These are phyloP conservation scores for Rhopalosiphum maidis DNA, from an alignment of 1,140 invertebrate genomes.

Conservation along the genomic window DNA sequence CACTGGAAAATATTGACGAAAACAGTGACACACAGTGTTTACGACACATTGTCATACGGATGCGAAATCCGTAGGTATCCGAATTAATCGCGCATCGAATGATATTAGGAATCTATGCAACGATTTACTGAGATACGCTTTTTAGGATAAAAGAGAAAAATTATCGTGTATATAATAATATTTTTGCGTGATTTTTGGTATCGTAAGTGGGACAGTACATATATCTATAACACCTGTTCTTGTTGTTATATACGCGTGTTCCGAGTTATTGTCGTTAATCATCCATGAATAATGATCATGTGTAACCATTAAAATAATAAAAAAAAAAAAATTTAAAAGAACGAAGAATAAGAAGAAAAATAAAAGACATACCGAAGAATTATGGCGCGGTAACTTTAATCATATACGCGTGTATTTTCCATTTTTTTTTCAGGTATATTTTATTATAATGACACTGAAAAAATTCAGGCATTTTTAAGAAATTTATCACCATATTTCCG, in stretches of 20 bases:
- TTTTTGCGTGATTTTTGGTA: not conserved
- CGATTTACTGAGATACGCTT: not conserved
- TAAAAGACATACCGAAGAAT: not conserved
- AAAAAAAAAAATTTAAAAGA: not conserved
- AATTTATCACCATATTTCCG: conserved; percentile 23
- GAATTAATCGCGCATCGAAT: not conserved
- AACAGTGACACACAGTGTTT: not conserved
- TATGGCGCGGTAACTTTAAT: not conserved
- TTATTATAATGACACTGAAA: not conserved
- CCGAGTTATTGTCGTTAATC: not conserved
- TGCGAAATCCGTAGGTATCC: not conserved
- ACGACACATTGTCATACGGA: not conserved
- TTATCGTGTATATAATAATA: not conserved
- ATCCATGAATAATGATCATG: not conserved
- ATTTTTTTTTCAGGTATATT: not conserved
- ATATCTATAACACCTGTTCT: not conserved
- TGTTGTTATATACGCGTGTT: not conserved
- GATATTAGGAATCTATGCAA: not conserved
- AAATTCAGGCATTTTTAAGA: not conserved
- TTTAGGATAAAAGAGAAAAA: not conserved
- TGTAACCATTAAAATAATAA: conserved; percentile 2
- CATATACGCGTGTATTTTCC: not conserved
- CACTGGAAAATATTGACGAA: not conserved
- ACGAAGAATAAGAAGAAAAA: not conserved
- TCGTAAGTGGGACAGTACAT: not conserved